These are phyloP conservation scores for Dynastes grantii DNA, from an alignment of 2,888 invertebrate species.

Conservation along the genomic window DNA sequence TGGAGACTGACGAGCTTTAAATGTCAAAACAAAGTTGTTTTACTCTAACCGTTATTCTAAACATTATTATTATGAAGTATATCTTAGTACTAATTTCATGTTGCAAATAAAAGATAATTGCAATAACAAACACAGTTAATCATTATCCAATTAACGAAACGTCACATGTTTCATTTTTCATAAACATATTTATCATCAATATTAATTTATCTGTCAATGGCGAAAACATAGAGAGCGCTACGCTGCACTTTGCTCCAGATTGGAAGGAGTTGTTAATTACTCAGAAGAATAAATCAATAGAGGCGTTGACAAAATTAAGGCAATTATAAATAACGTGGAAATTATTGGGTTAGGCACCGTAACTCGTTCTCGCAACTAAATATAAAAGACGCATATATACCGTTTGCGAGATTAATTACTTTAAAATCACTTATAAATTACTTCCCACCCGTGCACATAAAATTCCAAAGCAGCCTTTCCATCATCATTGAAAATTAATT, in stretches of 20 bases:
- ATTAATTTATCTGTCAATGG: constrained; percentile 5
- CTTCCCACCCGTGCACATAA: background rate
- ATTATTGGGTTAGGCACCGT: background rate
- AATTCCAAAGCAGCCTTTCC: background rate
- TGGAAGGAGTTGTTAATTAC: background rate
- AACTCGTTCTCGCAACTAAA: background rate
- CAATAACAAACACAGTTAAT: background rate
- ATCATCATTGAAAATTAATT: constrained; percentile 1
- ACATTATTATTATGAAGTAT: background rate
- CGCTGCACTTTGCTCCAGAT: background rate
- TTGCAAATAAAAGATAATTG: constrained; percentile 11
- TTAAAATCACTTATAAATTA: constrained; percentile 40
- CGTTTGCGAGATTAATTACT: constrained; percentile 19
- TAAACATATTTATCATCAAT: constrained; percentile 8
- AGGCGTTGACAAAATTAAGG: constrained; percentile 32
- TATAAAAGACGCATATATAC: background rate
- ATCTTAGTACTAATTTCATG: background rate
- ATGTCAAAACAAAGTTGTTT: too few relatives aligned
- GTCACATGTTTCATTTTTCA: background rate
- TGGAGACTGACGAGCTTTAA: too few relatives aligned
- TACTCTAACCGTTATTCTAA: too few relatives aligned
- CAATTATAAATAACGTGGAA: constrained; percentile 22
- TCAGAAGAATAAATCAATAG: constrained; percentile 1
- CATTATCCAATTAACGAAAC: constrained; percentile 6
- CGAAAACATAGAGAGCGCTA: background rate